A percentile compares a stretch with the other conserved stretches of the same genome.
Evolutionary conservation across 1,140 invertebrate species (phyloP).

Genomic region (Neuroterus valhalla): DNA sequence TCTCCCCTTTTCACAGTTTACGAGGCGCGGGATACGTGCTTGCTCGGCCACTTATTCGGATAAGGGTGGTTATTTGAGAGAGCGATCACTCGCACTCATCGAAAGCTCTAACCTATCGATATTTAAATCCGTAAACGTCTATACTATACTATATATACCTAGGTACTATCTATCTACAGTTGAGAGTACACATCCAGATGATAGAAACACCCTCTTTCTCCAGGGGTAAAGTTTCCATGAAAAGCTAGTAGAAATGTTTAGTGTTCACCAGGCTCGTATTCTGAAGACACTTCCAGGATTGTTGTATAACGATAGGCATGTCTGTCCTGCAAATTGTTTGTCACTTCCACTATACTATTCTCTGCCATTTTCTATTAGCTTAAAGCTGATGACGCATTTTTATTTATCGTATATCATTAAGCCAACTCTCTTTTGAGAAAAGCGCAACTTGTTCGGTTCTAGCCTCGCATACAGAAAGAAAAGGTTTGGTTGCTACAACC

Average conservation of each 20-base stretch:
- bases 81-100: not conserved
- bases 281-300: not conserved
- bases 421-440: no score
- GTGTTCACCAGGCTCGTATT: not conserved
- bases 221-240: not conserved
- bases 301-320: no score
- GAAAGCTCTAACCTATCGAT: slow-evolving; percentile 6
- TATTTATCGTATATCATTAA: no score
- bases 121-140: slow-evolving; percentile 30
- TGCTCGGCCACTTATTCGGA: slow-evolving; percentile 56
- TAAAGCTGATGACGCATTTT: no score
- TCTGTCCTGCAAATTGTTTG: no score
- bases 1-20: slow-evolving; percentile 52
- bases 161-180: no score
- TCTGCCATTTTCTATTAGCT: no score
- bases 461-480: no score
- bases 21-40: slow-evolving; percentile 54
- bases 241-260: not conserved
- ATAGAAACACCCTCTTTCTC: not conserved
- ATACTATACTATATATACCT: slow-evolving; percentile 6
- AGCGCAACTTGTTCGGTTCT: no score
- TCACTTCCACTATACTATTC: no score
- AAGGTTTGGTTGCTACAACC: no score
- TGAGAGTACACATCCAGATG: no score
- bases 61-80: slow-evolving; percentile 39